A percentile compares a stretch with the other conserved stretches of the same genome.
Evolutionary conservation across 2,888 invertebrate genomes (phyloP).

Genomic region (Psococerastis gibbosa): DNA sequence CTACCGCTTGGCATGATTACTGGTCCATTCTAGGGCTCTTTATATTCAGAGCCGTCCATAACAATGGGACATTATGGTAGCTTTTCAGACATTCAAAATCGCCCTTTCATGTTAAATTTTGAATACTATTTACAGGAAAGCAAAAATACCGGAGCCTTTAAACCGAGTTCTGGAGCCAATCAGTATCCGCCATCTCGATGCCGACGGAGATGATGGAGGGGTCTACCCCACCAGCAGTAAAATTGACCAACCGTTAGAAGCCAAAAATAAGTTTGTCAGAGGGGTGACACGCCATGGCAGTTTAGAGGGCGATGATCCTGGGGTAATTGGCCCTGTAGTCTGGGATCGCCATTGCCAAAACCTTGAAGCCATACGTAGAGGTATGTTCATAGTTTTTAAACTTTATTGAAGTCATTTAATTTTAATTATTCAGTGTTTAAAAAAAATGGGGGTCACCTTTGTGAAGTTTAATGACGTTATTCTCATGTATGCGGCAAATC

Average conservation of each 20-base stretch:
- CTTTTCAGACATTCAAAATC: too few relatives aligned
- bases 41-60: too few relatives aligned
- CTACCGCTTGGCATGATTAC: too few relatives aligned
- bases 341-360: constrained; percentile 64
- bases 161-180: constrained; percentile 62
- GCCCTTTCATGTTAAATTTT: too few relatives aligned
- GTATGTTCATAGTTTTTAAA: too few relatives aligned
- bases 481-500: too few relatives aligned
- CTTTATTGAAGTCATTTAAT: too few relatives aligned
- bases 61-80: too few relatives aligned
- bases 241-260: background rate
- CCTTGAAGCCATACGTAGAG: constrained; percentile 16
- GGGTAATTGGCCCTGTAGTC: constrained; percentile 64
- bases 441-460: too few relatives aligned
- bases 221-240: background rate
- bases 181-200: constrained; percentile 48
- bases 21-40: too few relatives aligned
- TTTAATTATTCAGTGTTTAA: too few relatives aligned
- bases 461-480: too few relatives aligned
- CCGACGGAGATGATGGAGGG: constrained; percentile 2
- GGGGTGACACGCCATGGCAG: constrained; percentile 31
- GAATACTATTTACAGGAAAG: constrained; percentile 31
- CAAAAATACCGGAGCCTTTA: constrained; percentile 52
- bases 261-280: background rate
- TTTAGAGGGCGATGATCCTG: constrained; percentile 52